phyloP scores from a whole-genome alignment of 1,140 invertebrate genomes.

The Aculops lycopersici region DNA sequence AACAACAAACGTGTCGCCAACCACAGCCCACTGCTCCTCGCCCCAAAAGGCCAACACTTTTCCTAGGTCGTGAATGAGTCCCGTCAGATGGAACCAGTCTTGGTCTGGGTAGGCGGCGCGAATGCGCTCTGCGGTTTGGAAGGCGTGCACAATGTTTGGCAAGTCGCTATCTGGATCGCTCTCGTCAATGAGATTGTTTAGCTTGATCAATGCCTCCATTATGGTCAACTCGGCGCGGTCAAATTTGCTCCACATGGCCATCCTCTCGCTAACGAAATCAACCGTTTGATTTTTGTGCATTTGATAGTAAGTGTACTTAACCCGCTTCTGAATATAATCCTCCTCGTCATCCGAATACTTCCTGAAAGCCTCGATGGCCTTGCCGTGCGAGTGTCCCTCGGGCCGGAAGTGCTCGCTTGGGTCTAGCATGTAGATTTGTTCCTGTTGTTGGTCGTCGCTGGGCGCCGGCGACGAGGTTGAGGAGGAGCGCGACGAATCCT shows the following conservation, averaged over 20 bases:
- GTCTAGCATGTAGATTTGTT: conserved; percentile 17
- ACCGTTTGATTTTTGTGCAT: conserved; percentile 63
- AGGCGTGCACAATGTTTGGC: conserved; percentile 78
- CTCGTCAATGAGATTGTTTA: conserved; percentile 69
- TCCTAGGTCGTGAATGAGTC: conserved; percentile 66
- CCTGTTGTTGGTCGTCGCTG: neutral
- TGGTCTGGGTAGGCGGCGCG: conserved; percentile 39
- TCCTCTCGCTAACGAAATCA: conserved; percentile 23
- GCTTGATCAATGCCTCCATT: conserved; percentile 45
- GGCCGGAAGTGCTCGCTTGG: conserved; percentile 35
- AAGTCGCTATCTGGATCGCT: conserved; percentile 67
- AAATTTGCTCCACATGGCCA: conserved; percentile 43
- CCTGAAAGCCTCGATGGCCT: conserved; percentile 26
- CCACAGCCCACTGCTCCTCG: conserved; percentile 76
- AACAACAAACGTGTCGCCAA: conserved; percentile 79
- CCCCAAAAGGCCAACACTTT: conserved; percentile 68
- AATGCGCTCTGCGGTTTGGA: conserved; percentile 78
- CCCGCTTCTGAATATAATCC: conserved; percentile 41
- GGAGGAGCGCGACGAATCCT: too few species aligned
- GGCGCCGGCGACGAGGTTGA: too few species aligned
- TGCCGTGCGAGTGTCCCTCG: conserved; percentile 22
- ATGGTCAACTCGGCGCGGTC: conserved; percentile 45
- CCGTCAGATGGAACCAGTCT: conserved; percentile 83
- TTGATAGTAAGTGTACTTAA: conserved; percentile 37
- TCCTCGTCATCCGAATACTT: conserved; percentile 31